Conservation (phyloP, 2,888 invertebrate genomes). For the Drosophila mulleri region DNA sequence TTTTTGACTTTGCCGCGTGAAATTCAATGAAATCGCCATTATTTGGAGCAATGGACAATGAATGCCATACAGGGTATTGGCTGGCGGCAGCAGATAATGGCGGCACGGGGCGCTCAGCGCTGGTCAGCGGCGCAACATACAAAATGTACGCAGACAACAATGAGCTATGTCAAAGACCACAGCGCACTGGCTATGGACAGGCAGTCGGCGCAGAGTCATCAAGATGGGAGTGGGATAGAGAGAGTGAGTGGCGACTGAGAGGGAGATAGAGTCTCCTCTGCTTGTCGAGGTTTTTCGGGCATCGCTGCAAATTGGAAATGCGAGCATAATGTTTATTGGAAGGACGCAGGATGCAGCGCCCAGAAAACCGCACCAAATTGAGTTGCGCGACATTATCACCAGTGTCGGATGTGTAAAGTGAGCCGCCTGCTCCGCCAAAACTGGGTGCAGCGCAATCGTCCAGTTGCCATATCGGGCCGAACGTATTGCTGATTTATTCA, state of each 20-base stretch:
- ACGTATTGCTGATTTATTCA: slow-evolving; percentile 40
- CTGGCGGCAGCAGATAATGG: neutral
- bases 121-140: slow-evolving; percentile 22
- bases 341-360: slow-evolving; percentile 5
- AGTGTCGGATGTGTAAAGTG: slow-evolving; percentile 59
- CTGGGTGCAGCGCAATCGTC: neutral
- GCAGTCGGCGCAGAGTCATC: slow-evolving; percentile 12
- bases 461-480: slow-evolving; percentile 10
- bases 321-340: slow-evolving; percentile 63
- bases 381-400: slow-evolving; percentile 70
- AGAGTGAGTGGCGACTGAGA: too few relatives aligned
- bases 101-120: neutral
- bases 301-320: slow-evolving; percentile 56
- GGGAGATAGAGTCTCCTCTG: neutral
- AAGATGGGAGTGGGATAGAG: slow-evolving; percentile 8
- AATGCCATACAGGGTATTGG: slow-evolving; percentile 23
- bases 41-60: slow-evolving; percentile 69
- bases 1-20: slow-evolving; percentile 78
- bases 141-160: slow-evolving; percentile 58
- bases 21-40: slow-evolving; percentile 79
- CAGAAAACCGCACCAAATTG: slow-evolving; percentile 62
- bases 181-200: slow-evolving; percentile 34
- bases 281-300: slow-evolving; percentile 18
- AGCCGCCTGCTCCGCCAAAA: slow-evolving; percentile 17
- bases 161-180: slow-evolving; percentile 62